Evolutionary conservation across 2,797 vertebrate genomes (phyloP).

Genomic region (Artibeus jamaicensis): DNA sequence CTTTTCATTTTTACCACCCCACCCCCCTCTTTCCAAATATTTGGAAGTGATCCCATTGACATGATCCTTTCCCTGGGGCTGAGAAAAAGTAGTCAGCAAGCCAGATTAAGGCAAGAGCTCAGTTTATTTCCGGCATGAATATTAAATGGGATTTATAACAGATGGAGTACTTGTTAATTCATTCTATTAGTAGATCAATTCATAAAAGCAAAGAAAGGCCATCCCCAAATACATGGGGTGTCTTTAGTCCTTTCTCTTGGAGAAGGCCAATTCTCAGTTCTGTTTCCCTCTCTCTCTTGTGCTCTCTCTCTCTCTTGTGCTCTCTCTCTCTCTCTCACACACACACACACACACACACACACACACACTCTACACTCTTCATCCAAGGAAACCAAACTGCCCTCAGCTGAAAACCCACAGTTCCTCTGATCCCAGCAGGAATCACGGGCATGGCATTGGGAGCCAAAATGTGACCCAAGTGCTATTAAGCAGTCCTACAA

Average conservation of each 20-base stretch:
- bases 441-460: neutral
- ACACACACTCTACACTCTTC: neutral
- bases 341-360: neutral
- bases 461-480: slow-evolving; percentile 27
- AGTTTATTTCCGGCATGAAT: slow-evolving; percentile 60
- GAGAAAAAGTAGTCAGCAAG: slow-evolving; percentile 37
- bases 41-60: slow-evolving; percentile 37
- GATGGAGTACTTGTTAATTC: slow-evolving; percentile 64
- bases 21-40: slow-evolving; percentile 23
- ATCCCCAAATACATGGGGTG: neutral
- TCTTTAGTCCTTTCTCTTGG: slow-evolving; percentile 32
- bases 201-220: slow-evolving; percentile 46
- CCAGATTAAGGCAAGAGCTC: slow-evolving; percentile 31
- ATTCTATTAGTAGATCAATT: slow-evolving; percentile 62
- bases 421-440: neutral
- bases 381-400: neutral
- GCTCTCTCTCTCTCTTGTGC: neutral
- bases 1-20: slow-evolving; percentile 27
- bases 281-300: neutral
- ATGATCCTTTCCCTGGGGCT: slow-evolving; percentile 47
- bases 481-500: slow-evolving; percentile 19
- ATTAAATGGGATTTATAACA: slow-evolving; percentile 53
- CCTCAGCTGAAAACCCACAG: neutral
- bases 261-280: neutral
- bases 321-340: neutral